A percentile compares a stretch with the other conserved stretches of the same genome.
Evolutionary conservation across 2,888 invertebrate genomes (phyloP).

Genomic region (Mimumesa dahlbomi): DNA sequence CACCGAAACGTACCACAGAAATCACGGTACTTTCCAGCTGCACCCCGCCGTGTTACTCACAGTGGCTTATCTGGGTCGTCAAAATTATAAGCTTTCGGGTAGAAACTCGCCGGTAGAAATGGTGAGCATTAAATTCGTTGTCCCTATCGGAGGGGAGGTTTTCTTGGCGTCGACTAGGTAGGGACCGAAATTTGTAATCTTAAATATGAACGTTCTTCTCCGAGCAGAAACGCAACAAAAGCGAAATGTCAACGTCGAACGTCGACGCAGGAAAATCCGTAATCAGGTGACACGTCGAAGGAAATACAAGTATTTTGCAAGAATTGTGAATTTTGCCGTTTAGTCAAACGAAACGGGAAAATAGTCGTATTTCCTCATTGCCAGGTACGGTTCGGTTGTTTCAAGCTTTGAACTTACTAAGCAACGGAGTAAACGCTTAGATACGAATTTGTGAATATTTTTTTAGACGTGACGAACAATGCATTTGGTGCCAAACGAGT

Average conservation of each 20-base stretch:
- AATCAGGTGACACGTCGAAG: too few species aligned
- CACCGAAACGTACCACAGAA: conserved; percentile 45
- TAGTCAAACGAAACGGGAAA: too few species aligned
- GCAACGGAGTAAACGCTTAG: too few species aligned
- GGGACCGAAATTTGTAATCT: conserved; percentile 32
- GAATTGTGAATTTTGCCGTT: too few species aligned
- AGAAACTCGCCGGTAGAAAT: conserved; percentile 59
- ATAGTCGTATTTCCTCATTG: too few species aligned
- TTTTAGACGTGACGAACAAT: too few species aligned
- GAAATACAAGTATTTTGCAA: too few species aligned
- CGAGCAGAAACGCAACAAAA: not conserved
- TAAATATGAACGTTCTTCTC: conserved; percentile 20
- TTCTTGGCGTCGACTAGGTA: conserved; percentile 28
- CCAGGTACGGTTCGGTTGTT: too few species aligned
- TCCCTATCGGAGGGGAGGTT: conserved; percentile 53
- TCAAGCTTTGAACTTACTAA: too few species aligned
- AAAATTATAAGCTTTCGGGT: conserved; percentile 68
- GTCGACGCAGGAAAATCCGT: not conserved
- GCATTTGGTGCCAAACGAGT: too few species aligned
- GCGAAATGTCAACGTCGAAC: not conserved
- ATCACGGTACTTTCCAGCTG: conserved; percentile 51
- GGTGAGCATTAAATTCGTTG: conserved; percentile 58
- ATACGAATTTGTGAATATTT: too few species aligned
- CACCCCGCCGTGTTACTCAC: conserved; percentile 40
- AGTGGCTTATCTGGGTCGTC: conserved; percentile 67